Evolutionary conservation across 2,797 vertebrate species (phyloP), one percentile per base, ranked within the genome.

Genomic region (Periophthalmus magnuspinnatus): DNA sequence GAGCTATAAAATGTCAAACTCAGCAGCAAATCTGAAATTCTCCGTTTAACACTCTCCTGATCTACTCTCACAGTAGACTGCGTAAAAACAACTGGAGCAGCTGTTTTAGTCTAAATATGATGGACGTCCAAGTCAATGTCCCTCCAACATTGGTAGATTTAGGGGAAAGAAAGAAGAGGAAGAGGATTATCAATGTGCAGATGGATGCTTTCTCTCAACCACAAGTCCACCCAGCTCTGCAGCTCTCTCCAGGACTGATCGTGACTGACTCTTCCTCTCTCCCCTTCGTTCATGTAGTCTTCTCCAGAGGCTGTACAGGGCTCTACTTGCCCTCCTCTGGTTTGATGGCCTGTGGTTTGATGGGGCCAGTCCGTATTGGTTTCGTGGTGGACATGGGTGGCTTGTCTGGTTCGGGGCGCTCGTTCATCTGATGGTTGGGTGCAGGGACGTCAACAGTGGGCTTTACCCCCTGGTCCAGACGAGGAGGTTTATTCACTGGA

Each of bases 321-420:
- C 86, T 90, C 81, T 91, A 99, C 92, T 99, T 99, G 87, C 97
- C 93, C 90, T 99, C 98, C 86, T 98, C 97, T 0, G 97, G 95
- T 94, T 99, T 99, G 91, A 99, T 97, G 75, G 97, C 95, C 93
- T 99, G 98, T 75, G 98, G 97, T 89, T 99, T 99, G 82, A 99
- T 99, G 88, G 97, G 98, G 91, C 98, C 97, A 85, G 98, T 99
- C 90, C 98, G 93, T 83, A 99, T 95, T 80, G 98, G 97, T 89
- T 99, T 99, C 93, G 90, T 77, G 11, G 88, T 22, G 41, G 93
- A 85, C 63, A 91, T 64, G 14, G 92, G 76, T 32, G 96, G 93
- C 22, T 98, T 97, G 90, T 98, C 96, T 0, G 88, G 68, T 83
- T 98, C 97, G 0, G 80, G 54, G 21, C 89, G 91, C 1, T 93